A percentile compares a stretch with the other conserved stretches of the same genome.
Conservation (phyloP, 1,140 invertebrate genomes). For the Zaprionus gabonicus region DNA sequence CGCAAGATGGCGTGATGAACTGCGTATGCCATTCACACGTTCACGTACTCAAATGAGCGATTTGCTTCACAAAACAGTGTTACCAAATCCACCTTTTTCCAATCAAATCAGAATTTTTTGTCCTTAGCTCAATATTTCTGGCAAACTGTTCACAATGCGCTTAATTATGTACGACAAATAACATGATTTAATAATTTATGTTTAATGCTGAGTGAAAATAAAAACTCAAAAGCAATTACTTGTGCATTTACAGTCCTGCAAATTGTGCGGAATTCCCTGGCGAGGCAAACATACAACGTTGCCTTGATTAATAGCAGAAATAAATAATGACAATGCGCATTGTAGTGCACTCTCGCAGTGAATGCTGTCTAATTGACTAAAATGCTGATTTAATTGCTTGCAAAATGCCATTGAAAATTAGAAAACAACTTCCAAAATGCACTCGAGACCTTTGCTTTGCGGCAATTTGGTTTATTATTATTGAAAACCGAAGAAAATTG, state of each 20-base stretch:
- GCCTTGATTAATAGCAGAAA: constrained; percentile 18
- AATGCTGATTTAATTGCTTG: constrained; percentile 38
- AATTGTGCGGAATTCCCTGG: background rate
- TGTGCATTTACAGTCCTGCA: background rate
- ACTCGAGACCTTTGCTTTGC: background rate
- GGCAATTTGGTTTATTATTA: constrained; percentile 6
- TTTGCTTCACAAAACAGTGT: background rate
- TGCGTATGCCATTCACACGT: background rate
- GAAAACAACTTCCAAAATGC: background rate
- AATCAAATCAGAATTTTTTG: too few relatives aligned
- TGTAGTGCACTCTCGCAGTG: constrained; percentile 1
- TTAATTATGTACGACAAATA: background rate
- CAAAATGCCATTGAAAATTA: constrained; percentile 18
- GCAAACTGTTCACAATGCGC: too few relatives aligned
- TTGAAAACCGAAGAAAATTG: constrained; percentile 2
- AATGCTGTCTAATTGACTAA: constrained; percentile 19
- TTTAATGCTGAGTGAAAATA: background rate
- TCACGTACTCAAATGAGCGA: background rate
- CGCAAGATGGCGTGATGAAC: background rate
- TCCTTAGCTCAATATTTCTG: background rate
- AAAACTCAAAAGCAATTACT: constrained; percentile 4
- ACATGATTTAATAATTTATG: constrained; percentile 1
- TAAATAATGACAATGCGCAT: constrained; percentile 33
- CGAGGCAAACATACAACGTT: background rate
- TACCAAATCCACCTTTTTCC: too few relatives aligned